A percentile compares a stretch with the other conserved stretches of the same genome.
These are phyloP conservation scores for Polyommatus icarus DNA, from an alignment of 2,888 invertebrate species.

Conservation along the genomic window DNA sequence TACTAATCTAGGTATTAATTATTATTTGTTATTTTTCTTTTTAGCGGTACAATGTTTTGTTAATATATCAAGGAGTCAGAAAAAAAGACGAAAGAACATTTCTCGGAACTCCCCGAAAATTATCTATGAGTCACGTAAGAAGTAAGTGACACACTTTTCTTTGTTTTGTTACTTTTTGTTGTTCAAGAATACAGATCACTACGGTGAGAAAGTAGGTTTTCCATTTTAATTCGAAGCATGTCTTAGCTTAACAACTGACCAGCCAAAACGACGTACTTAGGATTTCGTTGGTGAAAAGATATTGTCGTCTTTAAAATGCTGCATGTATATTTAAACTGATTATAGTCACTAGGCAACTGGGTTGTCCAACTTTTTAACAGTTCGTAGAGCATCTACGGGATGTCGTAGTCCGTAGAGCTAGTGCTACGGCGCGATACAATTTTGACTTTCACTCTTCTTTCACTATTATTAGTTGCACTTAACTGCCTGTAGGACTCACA, in stretches of 20 bases:
- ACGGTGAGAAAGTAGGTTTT: conserved; percentile 21
- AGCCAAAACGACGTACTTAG: conserved; percentile 6
- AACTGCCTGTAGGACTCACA: too few relatives aligned
- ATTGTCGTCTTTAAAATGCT: neutral
- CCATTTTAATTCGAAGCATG: conserved; percentile 6
- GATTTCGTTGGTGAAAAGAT: neutral
- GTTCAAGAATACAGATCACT: conserved; percentile 6
- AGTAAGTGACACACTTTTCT: conserved; percentile 23
- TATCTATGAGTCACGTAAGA: neutral
- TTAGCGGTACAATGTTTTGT: too few relatives aligned
- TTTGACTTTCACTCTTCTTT: too few relatives aligned
- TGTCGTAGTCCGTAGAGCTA: neutral
- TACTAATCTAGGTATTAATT: too few relatives aligned
- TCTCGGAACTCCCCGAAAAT: neutral
- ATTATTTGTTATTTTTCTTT: neutral
- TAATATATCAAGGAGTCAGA: neutral
- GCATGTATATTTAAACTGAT: too few relatives aligned
- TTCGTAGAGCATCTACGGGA: neutral
- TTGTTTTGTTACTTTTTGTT: conserved; percentile 22
- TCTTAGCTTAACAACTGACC: neutral
- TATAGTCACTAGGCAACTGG: too few relatives aligned
- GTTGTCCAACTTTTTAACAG: neutral
- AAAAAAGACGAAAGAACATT: neutral
- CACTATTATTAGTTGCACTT: too few relatives aligned
- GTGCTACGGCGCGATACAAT: neutral